phyloP scores from a whole-genome alignment of 2,113 vertebrate genomes.

The Neogale vison region DNA sequence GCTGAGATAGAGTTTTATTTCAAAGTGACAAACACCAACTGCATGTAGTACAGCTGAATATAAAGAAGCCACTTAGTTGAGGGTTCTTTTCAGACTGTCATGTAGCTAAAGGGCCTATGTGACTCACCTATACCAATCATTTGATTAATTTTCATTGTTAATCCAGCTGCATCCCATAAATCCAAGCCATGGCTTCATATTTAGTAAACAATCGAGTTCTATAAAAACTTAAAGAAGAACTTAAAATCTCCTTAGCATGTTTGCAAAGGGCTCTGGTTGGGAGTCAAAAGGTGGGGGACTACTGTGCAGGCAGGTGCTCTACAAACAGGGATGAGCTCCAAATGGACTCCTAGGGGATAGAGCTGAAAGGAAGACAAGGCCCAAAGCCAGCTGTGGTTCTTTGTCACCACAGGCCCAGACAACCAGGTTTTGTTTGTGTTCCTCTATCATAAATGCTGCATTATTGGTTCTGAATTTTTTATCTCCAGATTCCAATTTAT shows the following conservation, averaged over 20 bases:
- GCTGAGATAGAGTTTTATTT: not conserved
- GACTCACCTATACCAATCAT: not conserved
- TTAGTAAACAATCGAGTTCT: not conserved
- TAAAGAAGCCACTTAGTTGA: not conserved
- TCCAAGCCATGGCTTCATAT: not conserved
- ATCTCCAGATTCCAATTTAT: conserved; percentile 85
- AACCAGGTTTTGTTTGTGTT: not conserved
- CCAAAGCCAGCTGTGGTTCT: not conserved
- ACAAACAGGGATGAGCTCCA: not conserved
- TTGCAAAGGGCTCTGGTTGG: not conserved
- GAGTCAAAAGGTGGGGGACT: not conserved
- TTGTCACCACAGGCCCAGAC: not conserved
- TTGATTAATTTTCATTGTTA: not conserved
- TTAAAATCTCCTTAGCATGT: not conserved
- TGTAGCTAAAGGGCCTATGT: not conserved
- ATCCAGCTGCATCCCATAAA: not conserved
- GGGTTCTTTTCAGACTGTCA: not conserved
- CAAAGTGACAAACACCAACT: not conserved
- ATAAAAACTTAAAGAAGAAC: not conserved
- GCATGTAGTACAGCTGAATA: not conserved
- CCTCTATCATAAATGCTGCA: conserved; percentile 84
- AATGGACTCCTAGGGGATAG: not conserved
- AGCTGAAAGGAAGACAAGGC: not conserved
- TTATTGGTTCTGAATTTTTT: conserved; percentile 81
- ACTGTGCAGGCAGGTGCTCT: not conserved